Base-by-base conservation (phyloP, 2,888 invertebrate species). In the Chymomyza fuscimana region DNA sequence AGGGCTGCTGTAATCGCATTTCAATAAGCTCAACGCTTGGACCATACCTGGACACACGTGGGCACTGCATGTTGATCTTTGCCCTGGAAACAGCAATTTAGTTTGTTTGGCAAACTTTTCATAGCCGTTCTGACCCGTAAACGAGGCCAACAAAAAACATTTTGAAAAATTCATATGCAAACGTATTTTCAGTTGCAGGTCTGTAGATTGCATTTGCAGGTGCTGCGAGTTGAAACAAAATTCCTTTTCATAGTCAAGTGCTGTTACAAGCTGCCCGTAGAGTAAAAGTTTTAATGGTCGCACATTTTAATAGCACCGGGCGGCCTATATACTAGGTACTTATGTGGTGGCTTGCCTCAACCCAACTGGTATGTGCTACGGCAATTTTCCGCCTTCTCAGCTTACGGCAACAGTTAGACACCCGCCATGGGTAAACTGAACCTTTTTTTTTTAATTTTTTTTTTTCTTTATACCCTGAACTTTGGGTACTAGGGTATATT, bases 81-180 rank as follows among this genome's bases (percentile, higher is more conserved):
- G 40, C n/a, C 46, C 22, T 36, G 40, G 79, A 77, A 86, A 76
- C 84, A 84, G 83, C 83, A 83, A 86, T 83, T 83, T 83, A 86
- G 82, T 83, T 86, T 78, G 80, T 78, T 78, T 72, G 83, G 73
- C 72, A 80, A 83, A 83, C 81, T 83, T 83, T 83, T 83, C 86
- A 86, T 83, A 83, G 84, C 71, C 72, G 65, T 80, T 73, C 83
- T 83, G 83, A 83, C 83, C 83, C 84, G 86, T 86, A 83, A 83
- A 86, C 86, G 83, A 79, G 83, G 83, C 86, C 83, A 83, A 77
- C 79, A 82, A 70, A 80, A 81, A 83, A 80, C 86, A 83, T 83
- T 83, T 83, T 83, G 82, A 86, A 83, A 83, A 86, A 83, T 83
- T 86, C 83, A 83, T 83, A 83, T 81, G 83, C 86, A 86, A 83